Conservation (phyloP, 1,140 invertebrate genomes). For the Apolygus lucorum region DNA sequence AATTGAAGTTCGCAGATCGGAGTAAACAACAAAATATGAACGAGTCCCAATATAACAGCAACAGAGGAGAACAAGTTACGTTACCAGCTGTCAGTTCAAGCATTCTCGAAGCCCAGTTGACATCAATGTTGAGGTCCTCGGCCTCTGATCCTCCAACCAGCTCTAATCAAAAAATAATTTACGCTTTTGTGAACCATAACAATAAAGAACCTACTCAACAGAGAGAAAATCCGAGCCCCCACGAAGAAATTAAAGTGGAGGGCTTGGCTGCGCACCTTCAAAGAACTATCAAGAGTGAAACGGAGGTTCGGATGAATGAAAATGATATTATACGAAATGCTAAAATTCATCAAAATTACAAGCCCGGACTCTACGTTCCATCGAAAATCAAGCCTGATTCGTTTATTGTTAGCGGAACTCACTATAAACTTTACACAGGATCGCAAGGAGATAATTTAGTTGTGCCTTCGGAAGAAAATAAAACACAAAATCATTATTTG, state of each 20-base stretch:
- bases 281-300: conserved; percentile 26
- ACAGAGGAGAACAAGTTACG: not conserved
- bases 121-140: conserved; percentile 25
- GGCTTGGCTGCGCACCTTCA: conserved; percentile 28
- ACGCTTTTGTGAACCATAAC: conserved; percentile 22
- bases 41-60: not conserved
- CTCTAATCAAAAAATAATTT: conserved; percentile 21
- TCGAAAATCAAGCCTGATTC: conserved; percentile 17
- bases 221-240: conserved; percentile 18
- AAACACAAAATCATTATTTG: conserved; percentile 8
- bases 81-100: conserved; percentile 29
- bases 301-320: conserved; percentile 2
- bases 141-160: conserved; percentile 6
- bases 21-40: not conserved
- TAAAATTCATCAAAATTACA: conserved; percentile 15
- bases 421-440: conserved; percentile 1
- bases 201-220: conserved; percentile 4
- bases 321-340: conserved; percentile 19
- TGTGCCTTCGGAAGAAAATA: not conserved
- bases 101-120: conserved; percentile 32
- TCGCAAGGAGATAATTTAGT: not conserved
- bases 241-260: conserved; percentile 28
- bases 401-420: conserved; percentile 1
- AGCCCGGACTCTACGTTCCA: conserved; percentile 22
- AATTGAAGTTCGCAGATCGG: conserved; percentile 5